Evolutionary conservation across 2,888 invertebrate genomes (phyloP).

Genomic region (Drosophila birchii): DNA sequence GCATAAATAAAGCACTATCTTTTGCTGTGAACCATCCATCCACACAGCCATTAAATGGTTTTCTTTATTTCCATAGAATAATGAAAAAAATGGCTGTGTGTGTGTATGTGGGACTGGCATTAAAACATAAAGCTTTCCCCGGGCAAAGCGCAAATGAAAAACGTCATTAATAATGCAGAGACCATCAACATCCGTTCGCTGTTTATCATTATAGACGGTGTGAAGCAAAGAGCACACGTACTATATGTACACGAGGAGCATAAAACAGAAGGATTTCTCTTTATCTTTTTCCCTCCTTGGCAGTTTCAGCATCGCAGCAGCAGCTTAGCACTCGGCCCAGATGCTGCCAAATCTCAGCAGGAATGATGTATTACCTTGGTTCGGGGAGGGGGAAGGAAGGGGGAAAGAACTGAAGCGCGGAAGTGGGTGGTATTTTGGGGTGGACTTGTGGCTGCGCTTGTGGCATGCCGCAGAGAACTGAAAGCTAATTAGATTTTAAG

Average conservation of each 20-base stretch:
- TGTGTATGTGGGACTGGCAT: constrained; percentile 48
- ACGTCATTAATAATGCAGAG: constrained; percentile 78
- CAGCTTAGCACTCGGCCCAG: constrained; percentile 37
- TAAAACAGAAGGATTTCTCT: constrained; percentile 66
- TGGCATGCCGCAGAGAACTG: constrained; percentile 67
- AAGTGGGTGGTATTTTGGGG: constrained; percentile 55
- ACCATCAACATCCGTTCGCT: constrained; percentile 77
- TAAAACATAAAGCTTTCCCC: constrained; percentile 42
- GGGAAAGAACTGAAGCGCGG: constrained; percentile 7
- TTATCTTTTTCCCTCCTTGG: constrained; percentile 19
- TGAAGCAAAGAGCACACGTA: constrained; percentile 37
- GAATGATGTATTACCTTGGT: constrained; percentile 70
- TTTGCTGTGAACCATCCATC: background rate
- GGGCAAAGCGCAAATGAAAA: constrained; percentile 74
- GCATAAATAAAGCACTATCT: constrained; percentile 10
- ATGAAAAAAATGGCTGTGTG: constrained; percentile 16
- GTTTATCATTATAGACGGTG: constrained; percentile 72
- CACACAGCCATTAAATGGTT: constrained; percentile 9
- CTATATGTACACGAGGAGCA: constrained; percentile 29
- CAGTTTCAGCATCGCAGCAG: constrained; percentile 29
- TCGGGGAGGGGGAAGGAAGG: background rate
- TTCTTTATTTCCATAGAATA: constrained; percentile 10
- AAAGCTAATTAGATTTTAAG: constrained; percentile 72
- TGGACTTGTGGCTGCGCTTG: constrained; percentile 34
- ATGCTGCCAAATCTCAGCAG: constrained; percentile 63